phyloP scores from a whole-genome alignment of 2,113 vertebrate species.

The Copsychus sechellarum region DNA sequence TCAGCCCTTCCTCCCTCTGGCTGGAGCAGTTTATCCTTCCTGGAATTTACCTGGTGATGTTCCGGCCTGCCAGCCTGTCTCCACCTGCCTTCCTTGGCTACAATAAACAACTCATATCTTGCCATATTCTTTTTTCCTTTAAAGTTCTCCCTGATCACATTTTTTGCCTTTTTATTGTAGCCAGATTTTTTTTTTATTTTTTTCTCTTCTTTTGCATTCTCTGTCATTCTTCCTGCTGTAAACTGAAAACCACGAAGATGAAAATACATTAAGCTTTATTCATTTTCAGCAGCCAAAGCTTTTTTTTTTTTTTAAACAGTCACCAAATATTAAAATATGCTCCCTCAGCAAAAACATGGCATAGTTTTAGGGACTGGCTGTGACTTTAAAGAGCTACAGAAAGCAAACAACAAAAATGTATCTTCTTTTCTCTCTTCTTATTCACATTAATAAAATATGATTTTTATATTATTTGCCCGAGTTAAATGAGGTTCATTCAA shows the following conservation, averaged over 20 bases:
- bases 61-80: not conserved
- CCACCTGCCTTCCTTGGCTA: not conserved
- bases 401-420: not conserved
- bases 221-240: not conserved
- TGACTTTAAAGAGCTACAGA: not conserved
- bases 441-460: not conserved
- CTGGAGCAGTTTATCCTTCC: not conserved
- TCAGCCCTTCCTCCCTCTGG: not conserved
- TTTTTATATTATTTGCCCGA: not conserved
- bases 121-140: not conserved
- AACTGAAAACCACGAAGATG: not conserved
- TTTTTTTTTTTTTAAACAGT: not conserved
- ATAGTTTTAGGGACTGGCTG: not conserved
- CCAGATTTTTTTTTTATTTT: not conserved
- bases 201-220: not conserved
- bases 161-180: not conserved
- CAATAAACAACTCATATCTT: not conserved
- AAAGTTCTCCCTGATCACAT: not conserved
- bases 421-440: not conserved
- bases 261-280: not conserved
- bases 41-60: not conserved
- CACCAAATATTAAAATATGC: not conserved
- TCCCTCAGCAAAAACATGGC: not conserved
- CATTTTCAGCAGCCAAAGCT: not conserved
- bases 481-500: not conserved